Conservation (phyloP, 2,888 invertebrate species). For the Hoplodrina blanda region DNA sequence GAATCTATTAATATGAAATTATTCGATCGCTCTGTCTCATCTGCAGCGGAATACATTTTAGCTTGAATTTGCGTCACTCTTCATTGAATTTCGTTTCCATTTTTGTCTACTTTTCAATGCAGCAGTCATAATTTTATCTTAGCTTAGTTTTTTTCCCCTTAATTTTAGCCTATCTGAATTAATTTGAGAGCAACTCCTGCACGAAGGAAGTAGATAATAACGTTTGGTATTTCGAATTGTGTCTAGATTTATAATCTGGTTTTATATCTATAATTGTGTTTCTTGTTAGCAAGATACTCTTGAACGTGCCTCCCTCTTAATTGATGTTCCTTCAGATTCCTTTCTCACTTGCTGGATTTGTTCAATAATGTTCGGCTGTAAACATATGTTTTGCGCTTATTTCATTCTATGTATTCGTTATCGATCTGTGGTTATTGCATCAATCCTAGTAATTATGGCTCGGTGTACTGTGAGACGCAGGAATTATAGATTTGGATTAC, state of each 20-base stretch:
- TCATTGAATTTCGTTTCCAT: neutral
- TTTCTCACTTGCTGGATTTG: slow-evolving; percentile 39
- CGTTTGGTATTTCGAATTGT: slow-evolving; percentile 30
- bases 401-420: slow-evolving; percentile 65
- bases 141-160: neutral
- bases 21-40: neutral
- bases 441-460: slow-evolving; percentile 67
- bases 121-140: neutral
- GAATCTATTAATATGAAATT: neutral
- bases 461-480: slow-evolving; percentile 50
- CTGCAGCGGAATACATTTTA: slow-evolving; percentile 6
- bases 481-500: slow-evolving; percentile 59
- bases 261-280: slow-evolving; percentile 51
- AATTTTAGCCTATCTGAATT: neutral
- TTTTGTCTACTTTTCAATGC: neutral
- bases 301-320: slow-evolving; percentile 58
- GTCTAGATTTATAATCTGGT: slow-evolving; percentile 49
- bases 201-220: slow-evolving; percentile 32
- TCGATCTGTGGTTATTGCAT: slow-evolving; percentile 62
- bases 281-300: slow-evolving; percentile 49
- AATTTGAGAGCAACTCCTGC: neutral
- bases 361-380: slow-evolving; percentile 53
- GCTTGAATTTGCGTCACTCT: neutral
- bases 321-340: slow-evolving; percentile 48
- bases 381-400: slow-evolving; percentile 62